Evolutionary conservation across 2,888 invertebrate genomes (phyloP).

Genomic region (Spialia ferax): DNA sequence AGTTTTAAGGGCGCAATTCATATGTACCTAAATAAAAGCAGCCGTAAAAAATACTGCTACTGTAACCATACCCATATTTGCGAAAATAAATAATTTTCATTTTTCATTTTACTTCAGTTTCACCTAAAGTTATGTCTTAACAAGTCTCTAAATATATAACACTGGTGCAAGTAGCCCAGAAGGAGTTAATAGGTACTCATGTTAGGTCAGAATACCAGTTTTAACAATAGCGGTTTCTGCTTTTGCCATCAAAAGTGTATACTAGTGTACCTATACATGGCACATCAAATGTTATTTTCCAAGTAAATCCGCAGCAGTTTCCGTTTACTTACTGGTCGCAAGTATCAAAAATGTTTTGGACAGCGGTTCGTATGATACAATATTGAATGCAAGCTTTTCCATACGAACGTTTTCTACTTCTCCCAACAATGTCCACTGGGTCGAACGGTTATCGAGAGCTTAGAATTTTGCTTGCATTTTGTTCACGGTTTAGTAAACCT

Average conservation of each 20-base stretch:
- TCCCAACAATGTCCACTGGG: not conserved
- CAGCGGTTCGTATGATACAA: not conserved
- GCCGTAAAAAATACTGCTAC: too few relatives aligned
- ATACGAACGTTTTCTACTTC: not conserved
- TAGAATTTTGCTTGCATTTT: slow-evolving; percentile 4
- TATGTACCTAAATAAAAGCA: too few relatives aligned
- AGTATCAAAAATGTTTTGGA: not conserved
- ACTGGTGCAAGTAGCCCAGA: too few relatives aligned
- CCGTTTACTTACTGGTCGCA: not conserved
- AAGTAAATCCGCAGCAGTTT: not conserved
- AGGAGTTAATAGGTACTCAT: too few relatives aligned
- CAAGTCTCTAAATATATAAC: too few relatives aligned
- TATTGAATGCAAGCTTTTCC: not conserved
- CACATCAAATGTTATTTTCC: not conserved
- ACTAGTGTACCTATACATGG: not conserved
- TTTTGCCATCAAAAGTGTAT: too few relatives aligned
- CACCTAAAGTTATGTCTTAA: too few relatives aligned
- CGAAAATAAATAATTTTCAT: too few relatives aligned
- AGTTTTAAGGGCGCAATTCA: too few relatives aligned
- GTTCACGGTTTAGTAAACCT: not conserved
- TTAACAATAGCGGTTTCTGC: not conserved
- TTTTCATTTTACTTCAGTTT: too few relatives aligned
- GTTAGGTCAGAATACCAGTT: not conserved
- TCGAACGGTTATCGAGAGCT: not conserved
- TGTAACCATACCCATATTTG: too few relatives aligned